phyloP scores from a whole-genome alignment of 2,113 vertebrate species.

The Nothocercus nigrocapillus region DNA sequence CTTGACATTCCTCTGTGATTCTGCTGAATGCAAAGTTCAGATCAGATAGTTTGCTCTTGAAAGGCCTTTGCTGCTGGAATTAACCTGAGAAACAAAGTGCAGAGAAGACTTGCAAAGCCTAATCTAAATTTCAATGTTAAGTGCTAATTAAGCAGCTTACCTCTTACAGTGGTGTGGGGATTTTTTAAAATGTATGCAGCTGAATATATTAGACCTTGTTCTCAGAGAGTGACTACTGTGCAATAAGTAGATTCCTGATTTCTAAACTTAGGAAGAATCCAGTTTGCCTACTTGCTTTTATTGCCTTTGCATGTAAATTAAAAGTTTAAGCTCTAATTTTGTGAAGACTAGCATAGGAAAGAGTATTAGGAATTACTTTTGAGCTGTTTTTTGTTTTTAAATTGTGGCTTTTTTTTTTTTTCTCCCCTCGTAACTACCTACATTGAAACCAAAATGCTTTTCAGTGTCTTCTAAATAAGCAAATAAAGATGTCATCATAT shows the following conservation, averaged over 20 bases:
- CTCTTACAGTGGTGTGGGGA: neutral
- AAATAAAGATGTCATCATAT: neutral
- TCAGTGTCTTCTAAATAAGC: neutral
- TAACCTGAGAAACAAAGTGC: neutral
- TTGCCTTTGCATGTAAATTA: neutral
- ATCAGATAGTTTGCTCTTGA: neutral
- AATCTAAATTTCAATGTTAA: neutral
- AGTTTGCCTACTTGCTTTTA: neutral
- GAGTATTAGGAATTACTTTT: neutral
- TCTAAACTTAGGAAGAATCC: neutral
- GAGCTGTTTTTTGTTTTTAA: neutral
- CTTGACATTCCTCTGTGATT: neutral
- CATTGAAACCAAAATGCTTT: neutral
- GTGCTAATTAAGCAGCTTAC: neutral
- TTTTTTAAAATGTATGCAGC: neutral
- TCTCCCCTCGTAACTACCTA: neutral
- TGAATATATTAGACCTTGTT: neutral
- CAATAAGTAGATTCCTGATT: neutral
- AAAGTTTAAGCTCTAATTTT: neutral
- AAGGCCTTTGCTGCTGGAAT: neutral
- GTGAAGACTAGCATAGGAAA: neutral
- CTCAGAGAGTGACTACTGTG: neutral
- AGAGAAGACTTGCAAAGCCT: neutral
- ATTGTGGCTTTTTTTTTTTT: rapidly evolving
- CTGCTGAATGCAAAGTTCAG: neutral